A percentile compares a stretch with the other conserved stretches of the same genome.
These are phyloP conservation scores for Acanthurus leucopareius DNA, from an alignment of 2,797 vertebrate species.

Conservation along the genomic window DNA sequence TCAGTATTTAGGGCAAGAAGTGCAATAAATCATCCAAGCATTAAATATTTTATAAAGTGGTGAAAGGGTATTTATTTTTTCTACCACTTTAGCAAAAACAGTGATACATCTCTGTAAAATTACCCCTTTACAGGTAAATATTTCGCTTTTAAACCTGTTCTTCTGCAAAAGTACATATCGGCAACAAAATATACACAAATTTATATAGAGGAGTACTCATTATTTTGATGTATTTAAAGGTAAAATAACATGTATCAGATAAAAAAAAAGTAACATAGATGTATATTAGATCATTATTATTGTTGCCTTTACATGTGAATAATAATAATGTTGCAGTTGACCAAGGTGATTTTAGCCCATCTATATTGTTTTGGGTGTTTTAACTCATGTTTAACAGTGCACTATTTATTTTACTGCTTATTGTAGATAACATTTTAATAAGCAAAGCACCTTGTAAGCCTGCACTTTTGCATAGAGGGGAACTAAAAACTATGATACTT, in stretches of 20 bases:
- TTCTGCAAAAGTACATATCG: too few relatives aligned
- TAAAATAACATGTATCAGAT: too few relatives aligned
- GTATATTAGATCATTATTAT: background rate
- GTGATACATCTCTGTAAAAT: background rate
- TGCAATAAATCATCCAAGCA: background rate
- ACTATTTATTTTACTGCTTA: background rate
- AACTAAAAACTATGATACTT: background rate
- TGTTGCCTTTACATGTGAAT: background rate
- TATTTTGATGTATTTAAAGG: too few relatives aligned
- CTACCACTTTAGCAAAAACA: background rate
- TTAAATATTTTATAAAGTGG: background rate
- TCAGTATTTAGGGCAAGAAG: background rate
- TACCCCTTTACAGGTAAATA: background rate
- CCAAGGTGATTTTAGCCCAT: background rate
- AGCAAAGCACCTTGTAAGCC: background rate
- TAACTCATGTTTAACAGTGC: background rate
- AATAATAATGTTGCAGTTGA: background rate
- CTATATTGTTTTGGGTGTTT: background rate
- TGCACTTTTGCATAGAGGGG: background rate
- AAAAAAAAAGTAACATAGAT: too few relatives aligned
- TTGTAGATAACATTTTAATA: background rate
- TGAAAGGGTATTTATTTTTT: background rate
- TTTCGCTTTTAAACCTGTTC: too few relatives aligned
- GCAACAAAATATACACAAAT: too few relatives aligned
- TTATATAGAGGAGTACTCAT: too few relatives aligned